These are phyloP conservation scores for Neodiprion fabricii DNA, from an alignment of 1,140 invertebrate genomes.

Conservation along the genomic window DNA sequence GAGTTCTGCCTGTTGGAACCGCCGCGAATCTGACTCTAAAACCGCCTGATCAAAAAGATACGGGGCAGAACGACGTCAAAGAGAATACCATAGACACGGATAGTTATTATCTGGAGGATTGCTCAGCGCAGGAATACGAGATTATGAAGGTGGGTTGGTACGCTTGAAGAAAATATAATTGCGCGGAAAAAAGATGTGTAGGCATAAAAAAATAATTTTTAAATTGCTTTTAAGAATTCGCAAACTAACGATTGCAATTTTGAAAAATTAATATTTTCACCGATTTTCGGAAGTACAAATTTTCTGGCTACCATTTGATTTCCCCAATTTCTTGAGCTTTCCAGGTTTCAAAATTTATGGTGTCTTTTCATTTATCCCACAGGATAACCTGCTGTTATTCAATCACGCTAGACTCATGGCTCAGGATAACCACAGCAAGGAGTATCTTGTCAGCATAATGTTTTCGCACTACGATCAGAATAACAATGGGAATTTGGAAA, in stretches of 20 bases:
- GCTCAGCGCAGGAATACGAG: slow-evolving; percentile 73
- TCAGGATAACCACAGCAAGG: slow-evolving; percentile 69
- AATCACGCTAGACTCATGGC: slow-evolving; percentile 75
- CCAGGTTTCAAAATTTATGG: no score
- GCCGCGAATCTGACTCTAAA: slow-evolving; percentile 29
- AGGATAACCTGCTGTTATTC: slow-evolving; percentile 78
- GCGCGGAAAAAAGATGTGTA: slow-evolving; percentile 1
- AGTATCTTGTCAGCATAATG: slow-evolving; percentile 79
- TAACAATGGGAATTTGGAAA: slow-evolving; percentile 72
- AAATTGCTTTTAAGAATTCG: neutral
- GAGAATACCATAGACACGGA: slow-evolving; percentile 47
- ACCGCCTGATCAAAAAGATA: slow-evolving; percentile 39
- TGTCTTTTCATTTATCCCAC: slow-evolving; percentile 33
- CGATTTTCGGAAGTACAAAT: slow-evolving; percentile 6
- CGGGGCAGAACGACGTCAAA: slow-evolving; percentile 39
- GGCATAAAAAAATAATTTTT: neutral
- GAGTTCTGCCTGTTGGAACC: slow-evolving; percentile 35
- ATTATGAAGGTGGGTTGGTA: slow-evolving; percentile 68
- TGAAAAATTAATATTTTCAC: slow-evolving; percentile 20
- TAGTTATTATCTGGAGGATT: slow-evolving; percentile 56
- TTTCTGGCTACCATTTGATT: no score
- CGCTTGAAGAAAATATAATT: neutral
- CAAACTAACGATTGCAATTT: neutral
- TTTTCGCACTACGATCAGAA: slow-evolving; percentile 81
- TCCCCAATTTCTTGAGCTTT: no score